Conservation (phyloP, 2,888 invertebrate genomes). For the Synergus japonicus region DNA sequence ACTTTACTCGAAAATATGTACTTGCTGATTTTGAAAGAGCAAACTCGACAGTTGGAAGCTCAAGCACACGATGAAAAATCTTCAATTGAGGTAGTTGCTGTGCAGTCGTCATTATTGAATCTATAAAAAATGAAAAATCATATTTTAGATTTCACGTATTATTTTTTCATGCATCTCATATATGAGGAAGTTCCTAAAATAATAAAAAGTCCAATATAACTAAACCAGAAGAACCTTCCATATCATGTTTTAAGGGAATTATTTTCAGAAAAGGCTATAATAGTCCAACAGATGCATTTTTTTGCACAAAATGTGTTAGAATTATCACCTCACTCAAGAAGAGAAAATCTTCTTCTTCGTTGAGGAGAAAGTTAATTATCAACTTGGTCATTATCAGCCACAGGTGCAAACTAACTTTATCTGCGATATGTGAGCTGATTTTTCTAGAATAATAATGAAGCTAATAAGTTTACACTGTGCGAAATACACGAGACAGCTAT, state of each 20-base stretch:
- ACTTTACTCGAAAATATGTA: constrained; percentile 70
- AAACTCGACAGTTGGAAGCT: constrained; percentile 68
- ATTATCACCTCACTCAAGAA: too few species aligned
- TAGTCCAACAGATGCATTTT: too few species aligned
- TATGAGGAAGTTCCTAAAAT: neutral
- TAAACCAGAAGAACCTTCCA: too few species aligned
- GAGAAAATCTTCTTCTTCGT: neutral
- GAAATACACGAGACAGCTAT: constrained; percentile 5
- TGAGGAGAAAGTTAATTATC: constrained; percentile 19
- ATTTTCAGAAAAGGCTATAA: too few species aligned
- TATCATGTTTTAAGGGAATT: too few species aligned
- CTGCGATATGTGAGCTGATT: neutral
- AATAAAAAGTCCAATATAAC: too few species aligned
- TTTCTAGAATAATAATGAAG: neutral
- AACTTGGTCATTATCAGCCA: constrained; percentile 1
- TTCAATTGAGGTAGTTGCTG: constrained; percentile 67
- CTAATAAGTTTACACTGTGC: neutral
- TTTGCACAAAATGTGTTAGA: too few species aligned
- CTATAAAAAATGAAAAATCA: neutral
- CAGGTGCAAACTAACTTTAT: constrained; percentile 3
- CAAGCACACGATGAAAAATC: constrained; percentile 68
- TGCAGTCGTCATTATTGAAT: constrained; percentile 56
- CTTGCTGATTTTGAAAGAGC: constrained; percentile 67
- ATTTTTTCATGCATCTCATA: neutral
- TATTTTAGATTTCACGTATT: too few species aligned